A percentile compares a stretch with the other conserved stretches of the same genome.
phyloP scores from a whole-genome alignment of 2,797 vertebrate species.

The Pipistrellus kuhlii region DNA sequence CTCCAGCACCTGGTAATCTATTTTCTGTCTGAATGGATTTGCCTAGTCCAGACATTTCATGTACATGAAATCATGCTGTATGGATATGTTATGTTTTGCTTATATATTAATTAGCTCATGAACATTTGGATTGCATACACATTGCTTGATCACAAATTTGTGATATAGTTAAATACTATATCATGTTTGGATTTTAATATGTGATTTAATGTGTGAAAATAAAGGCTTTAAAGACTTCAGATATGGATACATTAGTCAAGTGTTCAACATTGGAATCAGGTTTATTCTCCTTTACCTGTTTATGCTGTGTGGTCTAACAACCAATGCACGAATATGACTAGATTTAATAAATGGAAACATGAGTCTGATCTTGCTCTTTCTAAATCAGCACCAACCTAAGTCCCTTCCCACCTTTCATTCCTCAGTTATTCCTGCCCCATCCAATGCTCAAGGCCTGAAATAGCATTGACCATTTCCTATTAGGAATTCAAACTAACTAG shows the following conservation, averaged over 20 bases:
- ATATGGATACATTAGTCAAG: background rate
- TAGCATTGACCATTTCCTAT: background rate
- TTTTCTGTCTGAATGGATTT: background rate
- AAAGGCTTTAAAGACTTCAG: background rate
- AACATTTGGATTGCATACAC: background rate
- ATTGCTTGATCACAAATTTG: background rate
- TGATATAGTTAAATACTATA: background rate
- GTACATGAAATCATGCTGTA: background rate
- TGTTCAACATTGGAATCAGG: background rate
- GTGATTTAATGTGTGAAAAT: background rate
- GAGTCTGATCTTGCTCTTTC: background rate
- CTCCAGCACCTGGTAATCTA: background rate
- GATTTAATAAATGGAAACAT: background rate
- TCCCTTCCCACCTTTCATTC: background rate
- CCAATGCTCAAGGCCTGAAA: background rate
- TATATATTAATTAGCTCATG: background rate
- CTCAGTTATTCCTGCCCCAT: background rate
- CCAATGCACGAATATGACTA: background rate
- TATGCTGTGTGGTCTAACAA: background rate
- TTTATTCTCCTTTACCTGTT: background rate
- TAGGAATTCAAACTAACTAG: conserved; percentile 3
- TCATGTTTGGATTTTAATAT: conserved; percentile 10
- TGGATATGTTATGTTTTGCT: background rate
- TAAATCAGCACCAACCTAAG: background rate
- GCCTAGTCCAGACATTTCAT: background rate